Conservation (phyloP, 2,797 vertebrate species). For the Enteromius unitaeniatus region DNA sequence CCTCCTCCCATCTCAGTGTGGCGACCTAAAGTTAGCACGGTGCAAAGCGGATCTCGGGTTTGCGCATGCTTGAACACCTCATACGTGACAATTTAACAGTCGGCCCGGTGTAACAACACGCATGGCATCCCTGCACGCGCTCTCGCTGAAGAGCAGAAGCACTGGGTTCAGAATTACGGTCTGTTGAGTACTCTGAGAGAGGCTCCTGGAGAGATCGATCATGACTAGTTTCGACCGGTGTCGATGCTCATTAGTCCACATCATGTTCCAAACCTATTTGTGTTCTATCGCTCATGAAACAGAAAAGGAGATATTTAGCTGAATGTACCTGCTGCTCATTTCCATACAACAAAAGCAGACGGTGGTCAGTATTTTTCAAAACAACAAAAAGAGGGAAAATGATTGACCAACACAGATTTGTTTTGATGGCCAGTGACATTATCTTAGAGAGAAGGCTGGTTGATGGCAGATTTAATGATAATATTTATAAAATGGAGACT, state of each 20-base stretch:
- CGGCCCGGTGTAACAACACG: not conserved
- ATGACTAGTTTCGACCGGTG: not conserved
- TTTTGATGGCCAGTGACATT: not conserved
- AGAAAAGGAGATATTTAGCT: not conserved
- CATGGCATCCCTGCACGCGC: not conserved
- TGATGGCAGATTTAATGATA: too few relatives aligned
- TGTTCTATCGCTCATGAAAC: not conserved
- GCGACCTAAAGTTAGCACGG: constrained; percentile 10
- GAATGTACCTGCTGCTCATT: not conserved
- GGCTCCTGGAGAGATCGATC: not conserved
- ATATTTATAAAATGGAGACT: too few relatives aligned
- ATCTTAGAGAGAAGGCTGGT: not conserved
- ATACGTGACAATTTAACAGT: not conserved
- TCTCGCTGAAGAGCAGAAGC: not conserved
- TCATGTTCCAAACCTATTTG: not conserved
- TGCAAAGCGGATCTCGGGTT: not conserved
- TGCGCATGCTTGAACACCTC: not conserved
- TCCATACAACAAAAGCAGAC: not conserved
- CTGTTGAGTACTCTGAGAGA: constrained; percentile 1
- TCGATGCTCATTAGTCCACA: not conserved
- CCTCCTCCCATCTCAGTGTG: not conserved
- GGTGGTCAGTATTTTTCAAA: not conserved
- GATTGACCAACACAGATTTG: not conserved
- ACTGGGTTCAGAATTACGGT: not conserved
- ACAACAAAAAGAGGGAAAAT: not conserved